Evolutionary conservation across 1,140 invertebrate species (phyloP).

Genomic region (Hyles vespertilio): DNA sequence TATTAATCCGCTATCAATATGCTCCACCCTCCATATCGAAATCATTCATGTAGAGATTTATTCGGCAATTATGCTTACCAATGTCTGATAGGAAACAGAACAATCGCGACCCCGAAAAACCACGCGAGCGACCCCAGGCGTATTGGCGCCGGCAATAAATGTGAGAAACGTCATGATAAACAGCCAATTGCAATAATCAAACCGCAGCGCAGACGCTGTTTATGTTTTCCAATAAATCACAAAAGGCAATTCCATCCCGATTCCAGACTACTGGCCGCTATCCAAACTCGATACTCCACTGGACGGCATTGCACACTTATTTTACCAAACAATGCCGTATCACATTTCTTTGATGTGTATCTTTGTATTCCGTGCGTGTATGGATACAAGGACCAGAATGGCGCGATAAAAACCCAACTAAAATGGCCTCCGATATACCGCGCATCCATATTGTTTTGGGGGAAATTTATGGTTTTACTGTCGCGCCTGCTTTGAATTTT

Average conservation of each 20-base stretch:
- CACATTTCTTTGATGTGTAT: too few species aligned
- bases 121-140: constrained; percentile 1
- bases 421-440: neutral
- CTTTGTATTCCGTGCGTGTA: too few species aligned
- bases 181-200: constrained; percentile 18
- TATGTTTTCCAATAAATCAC: constrained; percentile 33
- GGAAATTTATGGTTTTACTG: constrained; percentile 29
- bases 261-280: constrained; percentile 32
- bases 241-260: constrained; percentile 33
- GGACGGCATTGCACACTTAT: constrained; percentile 1
- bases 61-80: too few species aligned
- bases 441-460: constrained; percentile 32
- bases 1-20: too few species aligned
- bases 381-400: too few species aligned
- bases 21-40: too few species aligned
- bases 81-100: too few species aligned
- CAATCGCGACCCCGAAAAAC: too few species aligned
- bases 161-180: constrained; percentile 12
- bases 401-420: too few species aligned
- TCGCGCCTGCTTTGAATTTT: constrained; percentile 34
- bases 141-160: constrained; percentile 10
- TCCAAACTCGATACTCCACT: constrained; percentile 22
- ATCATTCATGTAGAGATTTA: too few species aligned
- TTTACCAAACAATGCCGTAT: too few species aligned
- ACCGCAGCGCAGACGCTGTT: constrained; percentile 9